Percentiles rank a stretch among this genome's conserved stretches.
Conservation (phyloP, 1,140 invertebrate species). For the Aricia agestis region DNA sequence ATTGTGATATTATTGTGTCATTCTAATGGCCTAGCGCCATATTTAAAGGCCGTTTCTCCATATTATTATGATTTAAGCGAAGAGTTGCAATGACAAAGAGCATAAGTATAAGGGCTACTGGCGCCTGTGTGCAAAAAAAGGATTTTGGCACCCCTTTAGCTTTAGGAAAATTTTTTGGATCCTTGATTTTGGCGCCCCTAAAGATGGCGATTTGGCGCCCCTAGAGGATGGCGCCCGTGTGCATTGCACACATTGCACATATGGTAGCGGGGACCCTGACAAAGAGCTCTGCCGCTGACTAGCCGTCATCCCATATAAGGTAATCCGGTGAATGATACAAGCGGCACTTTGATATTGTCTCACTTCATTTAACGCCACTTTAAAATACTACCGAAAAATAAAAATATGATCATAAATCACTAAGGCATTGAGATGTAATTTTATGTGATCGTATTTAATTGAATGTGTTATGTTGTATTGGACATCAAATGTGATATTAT, state of each 20-base stretch:
- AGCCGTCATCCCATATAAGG: conserved; percentile 64
- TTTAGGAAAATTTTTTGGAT: too few species aligned
- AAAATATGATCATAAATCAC: conserved; percentile 21
- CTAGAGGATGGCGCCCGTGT: too few species aligned
- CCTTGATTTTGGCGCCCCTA: too few species aligned
- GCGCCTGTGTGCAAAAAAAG: too few species aligned
- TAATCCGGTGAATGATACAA: conserved; percentile 58
- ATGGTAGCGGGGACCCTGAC: too few species aligned
- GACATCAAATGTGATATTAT: background rate
- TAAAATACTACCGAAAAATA: conserved; percentile 35
- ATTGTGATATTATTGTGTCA: background rate
- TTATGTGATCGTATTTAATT: background rate
- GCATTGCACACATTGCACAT: too few species aligned
- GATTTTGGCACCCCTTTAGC: too few species aligned
- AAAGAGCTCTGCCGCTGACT: conserved; percentile 40
- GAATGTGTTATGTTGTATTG: background rate
- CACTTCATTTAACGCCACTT: conserved; percentile 57
- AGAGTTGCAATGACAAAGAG: conserved; percentile 54
- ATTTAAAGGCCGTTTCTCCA: conserved; percentile 56
- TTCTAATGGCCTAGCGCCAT: background rate
- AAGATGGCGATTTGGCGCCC: too few species aligned
- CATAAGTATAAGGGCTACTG: too few species aligned
- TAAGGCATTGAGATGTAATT: background rate
- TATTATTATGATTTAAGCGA: conserved; percentile 69
- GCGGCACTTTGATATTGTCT: conserved; percentile 60